Conservation (phyloP, 2,113 vertebrate genomes). For the Macquaria australasica region DNA sequence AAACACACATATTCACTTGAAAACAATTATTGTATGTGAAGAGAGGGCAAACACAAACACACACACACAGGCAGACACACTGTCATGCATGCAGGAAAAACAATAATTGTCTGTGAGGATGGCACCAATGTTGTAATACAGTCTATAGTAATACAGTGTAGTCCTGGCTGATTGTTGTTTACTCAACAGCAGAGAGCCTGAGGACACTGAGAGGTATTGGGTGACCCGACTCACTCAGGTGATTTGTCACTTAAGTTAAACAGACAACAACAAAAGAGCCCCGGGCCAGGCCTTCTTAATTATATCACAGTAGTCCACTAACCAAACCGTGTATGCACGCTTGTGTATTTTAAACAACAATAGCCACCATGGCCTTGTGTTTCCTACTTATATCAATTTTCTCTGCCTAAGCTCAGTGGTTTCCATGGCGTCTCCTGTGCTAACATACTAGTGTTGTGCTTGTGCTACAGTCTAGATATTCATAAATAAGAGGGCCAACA, state of each 20-base stretch:
- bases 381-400: conserved; percentile 49
- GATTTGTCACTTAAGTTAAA: conserved; percentile 86
- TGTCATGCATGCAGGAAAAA: conserved; percentile 71
- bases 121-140: conserved; percentile 65
- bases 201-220: conserved; percentile 68
- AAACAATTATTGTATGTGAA: conserved; percentile 77
- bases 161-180: conserved; percentile 79
- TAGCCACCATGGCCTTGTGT: conserved; percentile 13
- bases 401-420: conserved; percentile 17
- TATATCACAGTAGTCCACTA: conserved; percentile 74
- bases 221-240: conserved; percentile 78
- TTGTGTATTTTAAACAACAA: conserved; percentile 53
- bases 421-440: conserved; percentile 38
- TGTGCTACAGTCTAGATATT: conserved; percentile 69
- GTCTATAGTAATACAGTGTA: conserved; percentile 73
- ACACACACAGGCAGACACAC: conserved; percentile 51
- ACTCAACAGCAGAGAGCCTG: conserved; percentile 70
- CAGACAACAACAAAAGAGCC: conserved; percentile 77
- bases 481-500: conserved; percentile 57
- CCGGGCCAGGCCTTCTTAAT: conserved; percentile 69
- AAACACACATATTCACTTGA: conserved; percentile 73
- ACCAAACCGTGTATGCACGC: conserved; percentile 44
- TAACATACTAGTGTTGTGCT: conserved; percentile 25
- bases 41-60: conserved; percentile 41
- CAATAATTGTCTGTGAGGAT: conserved; percentile 67